These are phyloP conservation scores for Synaphobranchus kaupii DNA, from an alignment of 2,797 vertebrate genomes.

Conservation along the genomic window DNA sequence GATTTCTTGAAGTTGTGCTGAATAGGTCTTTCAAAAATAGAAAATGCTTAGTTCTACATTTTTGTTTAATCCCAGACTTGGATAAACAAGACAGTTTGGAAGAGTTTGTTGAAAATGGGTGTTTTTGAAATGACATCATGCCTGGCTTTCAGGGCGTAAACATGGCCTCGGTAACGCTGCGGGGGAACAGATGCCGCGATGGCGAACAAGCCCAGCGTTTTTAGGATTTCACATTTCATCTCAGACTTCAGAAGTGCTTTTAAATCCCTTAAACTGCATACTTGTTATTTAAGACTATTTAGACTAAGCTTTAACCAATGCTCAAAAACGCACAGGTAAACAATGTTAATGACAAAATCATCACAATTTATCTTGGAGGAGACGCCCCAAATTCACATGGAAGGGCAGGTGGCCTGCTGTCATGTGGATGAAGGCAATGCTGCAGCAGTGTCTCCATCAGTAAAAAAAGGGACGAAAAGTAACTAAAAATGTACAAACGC, in stretches of 20 bases:
- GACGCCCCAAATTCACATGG: background rate
- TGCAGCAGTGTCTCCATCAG: background rate
- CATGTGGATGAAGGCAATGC: conserved; percentile 1
- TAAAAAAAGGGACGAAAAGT: too few relatives aligned
- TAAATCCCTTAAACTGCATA: background rate
- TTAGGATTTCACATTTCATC: background rate
- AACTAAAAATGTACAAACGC: too few relatives aligned
- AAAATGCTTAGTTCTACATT: background rate
- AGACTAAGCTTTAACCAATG: background rate
- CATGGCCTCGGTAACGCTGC: background rate
- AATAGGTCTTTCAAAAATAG: background rate
- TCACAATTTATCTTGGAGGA: background rate
- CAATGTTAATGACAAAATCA: background rate
- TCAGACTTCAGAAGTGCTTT: background rate
- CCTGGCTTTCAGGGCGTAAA: background rate
- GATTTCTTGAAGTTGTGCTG: background rate
- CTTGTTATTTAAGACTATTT: background rate
- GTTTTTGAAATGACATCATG: background rate
- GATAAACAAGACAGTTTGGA: background rate
- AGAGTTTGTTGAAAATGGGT: background rate
- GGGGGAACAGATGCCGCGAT: background rate
- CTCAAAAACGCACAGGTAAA: background rate
- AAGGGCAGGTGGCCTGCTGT: conserved; percentile 14
- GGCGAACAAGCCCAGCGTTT: background rate
- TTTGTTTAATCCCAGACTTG: background rate